A percentile compares a stretch with the other conserved stretches of the same genome.
Conservation (phyloP, 2,888 invertebrate species). For the Apoderus coryli region DNA sequence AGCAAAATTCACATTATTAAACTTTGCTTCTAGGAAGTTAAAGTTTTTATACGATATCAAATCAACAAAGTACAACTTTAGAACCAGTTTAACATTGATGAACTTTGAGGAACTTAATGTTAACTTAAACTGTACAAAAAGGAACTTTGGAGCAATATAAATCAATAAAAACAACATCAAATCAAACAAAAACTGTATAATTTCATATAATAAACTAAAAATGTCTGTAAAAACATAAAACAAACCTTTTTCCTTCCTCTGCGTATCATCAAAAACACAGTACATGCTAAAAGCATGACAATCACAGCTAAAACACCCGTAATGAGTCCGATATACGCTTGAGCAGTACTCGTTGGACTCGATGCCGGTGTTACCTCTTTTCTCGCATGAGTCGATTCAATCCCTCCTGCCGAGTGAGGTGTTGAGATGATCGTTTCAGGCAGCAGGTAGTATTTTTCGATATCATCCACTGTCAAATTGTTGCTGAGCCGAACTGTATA, state of each 20-base stretch:
- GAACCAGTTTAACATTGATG: no score
- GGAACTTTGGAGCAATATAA: no score
- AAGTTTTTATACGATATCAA: no score
- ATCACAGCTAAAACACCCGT: slow-evolving; percentile 53
- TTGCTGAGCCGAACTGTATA: slow-evolving; percentile 38
- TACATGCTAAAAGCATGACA: slow-evolving; percentile 47
- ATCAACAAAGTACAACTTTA: no score
- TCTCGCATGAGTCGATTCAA: slow-evolving; percentile 37
- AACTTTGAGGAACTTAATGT: no score
- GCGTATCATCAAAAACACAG: slow-evolving; percentile 48
- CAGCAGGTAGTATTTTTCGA: slow-evolving; percentile 49
- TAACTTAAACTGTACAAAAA: no score
- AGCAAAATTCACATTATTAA: no score
- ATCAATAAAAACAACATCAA: no score
- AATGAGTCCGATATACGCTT: slow-evolving; percentile 46
- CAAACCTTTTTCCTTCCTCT: slow-evolving; percentile 41
- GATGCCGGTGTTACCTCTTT: slow-evolving; percentile 42
- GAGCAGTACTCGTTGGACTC: slow-evolving; percentile 42
- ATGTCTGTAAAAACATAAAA: no score
- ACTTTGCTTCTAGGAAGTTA: no score
- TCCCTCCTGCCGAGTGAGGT: slow-evolving; percentile 25
- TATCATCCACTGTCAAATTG: slow-evolving; percentile 44
- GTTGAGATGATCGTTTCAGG: slow-evolving; percentile 28
- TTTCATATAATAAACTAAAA: no score
- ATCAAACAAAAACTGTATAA: no score